Base-by-base conservation (phyloP, 2,888 invertebrate genomes). In the Lamellibrachia columna region DNA sequence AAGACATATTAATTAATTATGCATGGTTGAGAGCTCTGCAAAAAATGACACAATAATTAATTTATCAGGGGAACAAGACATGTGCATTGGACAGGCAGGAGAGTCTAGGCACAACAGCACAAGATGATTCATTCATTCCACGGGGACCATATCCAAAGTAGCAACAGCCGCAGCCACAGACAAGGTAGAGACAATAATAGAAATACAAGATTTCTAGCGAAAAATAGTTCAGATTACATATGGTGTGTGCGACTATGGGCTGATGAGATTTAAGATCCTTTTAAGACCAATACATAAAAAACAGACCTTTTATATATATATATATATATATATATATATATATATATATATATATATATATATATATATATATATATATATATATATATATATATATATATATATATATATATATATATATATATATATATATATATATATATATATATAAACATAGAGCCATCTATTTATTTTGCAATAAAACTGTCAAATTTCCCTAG, bases 101-200 rank as follows among this genome's bases (percentile, higher is more conserved):
- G 40, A 75, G 15, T 15, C 15, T 22, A 22, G 75, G 22, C 75
- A 75, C 22, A 40, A 40, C 40, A 4, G 75, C 6, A n/a, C 75
- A 22, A 75, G 75, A 75, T 75, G 75, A 75, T 75, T 75, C 75
- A 75, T 75, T 15, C 75, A 75, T 75, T 75, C 75, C 75, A 75
- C 75, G n/a, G 75, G 75, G 75, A 75, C 75, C 22, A 0, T 22
- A 22, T 75, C 75, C 75, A 75, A 22, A 75, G 22, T n/a, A 75
- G 75, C 3, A 3, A 11, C 22, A 7, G 7, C 55, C 0, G 7
- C 55, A 7, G 7, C 55, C 15, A 0, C 75, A 75, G 15, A 75
- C 22, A 22, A 75, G 22, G 15, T n/a, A 75, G n/a, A 15, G 22
- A 75, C 75, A 22, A 75, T 22, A 58, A 8, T 11, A 58, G 58